These are phyloP conservation scores for Pachypeltis micranthus DNA, from an alignment of 1,140 invertebrate genomes.

Conservation along the genomic window DNA sequence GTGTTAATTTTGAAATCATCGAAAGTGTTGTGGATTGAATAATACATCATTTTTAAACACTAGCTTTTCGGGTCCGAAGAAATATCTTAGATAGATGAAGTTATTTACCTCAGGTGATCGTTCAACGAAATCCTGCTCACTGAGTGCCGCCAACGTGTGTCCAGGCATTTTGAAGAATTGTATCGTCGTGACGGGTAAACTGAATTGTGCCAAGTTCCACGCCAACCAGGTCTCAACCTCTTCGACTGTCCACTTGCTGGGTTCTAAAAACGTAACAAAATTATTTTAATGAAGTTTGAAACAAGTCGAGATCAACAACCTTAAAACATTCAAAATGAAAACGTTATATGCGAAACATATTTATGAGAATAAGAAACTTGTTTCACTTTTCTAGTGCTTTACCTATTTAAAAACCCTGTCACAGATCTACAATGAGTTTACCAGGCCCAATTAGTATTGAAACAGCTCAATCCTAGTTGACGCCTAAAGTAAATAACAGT, in stretches of 20 bases:
- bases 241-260: conserved; percentile 63
- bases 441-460: too few species aligned
- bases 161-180: conserved; percentile 73
- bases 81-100: neutral
- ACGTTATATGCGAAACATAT: too few species aligned
- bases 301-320: conserved; percentile 6
- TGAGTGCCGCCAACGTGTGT: conserved; percentile 54
- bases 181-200: conserved; percentile 50
- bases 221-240: conserved; percentile 78
- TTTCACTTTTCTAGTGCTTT: too few species aligned
- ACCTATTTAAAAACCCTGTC: too few species aligned
- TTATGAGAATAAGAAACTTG: too few species aligned
- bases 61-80: neutral
- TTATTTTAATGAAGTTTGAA: too few species aligned
- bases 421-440: too few species aligned
- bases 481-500: too few species aligned
- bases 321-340: neutral
- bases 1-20: too few species aligned
- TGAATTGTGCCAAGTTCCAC: conserved; percentile 68
- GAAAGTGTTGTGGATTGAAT: too few species aligned
- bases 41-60: neutral
- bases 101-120: conserved; percentile 58
- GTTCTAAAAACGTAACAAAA: conserved; percentile 66
- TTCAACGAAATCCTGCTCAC: conserved; percentile 73
- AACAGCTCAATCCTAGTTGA: too few species aligned